Percentiles rank a stretch among this genome's conserved stretches.
These are phyloP conservation scores for Oegoconia quadripuncta DNA, from an alignment of 2,888 invertebrate species.

Conservation along the genomic window DNA sequence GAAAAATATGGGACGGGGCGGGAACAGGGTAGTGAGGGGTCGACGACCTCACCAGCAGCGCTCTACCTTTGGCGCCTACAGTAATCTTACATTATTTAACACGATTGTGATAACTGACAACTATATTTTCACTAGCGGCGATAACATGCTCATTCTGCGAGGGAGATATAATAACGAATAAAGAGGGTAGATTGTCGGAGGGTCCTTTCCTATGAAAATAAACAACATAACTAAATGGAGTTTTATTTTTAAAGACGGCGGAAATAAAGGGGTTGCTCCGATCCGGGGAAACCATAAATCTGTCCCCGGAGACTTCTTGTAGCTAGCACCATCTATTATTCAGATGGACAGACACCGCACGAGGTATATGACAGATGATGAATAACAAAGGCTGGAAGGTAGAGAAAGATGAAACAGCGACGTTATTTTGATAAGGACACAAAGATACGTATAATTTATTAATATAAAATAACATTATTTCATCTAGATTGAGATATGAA, in stretches of 20 bases:
- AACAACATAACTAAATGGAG: constrained; percentile 25
- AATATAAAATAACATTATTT: not conserved
- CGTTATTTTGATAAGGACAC: constrained; percentile 2
- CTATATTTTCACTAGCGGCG: constrained; percentile 34
- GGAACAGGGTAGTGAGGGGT: constrained; percentile 53
- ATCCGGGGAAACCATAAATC: constrained; percentile 51
- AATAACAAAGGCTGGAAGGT: constrained; percentile 26
- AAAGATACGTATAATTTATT: constrained; percentile 1
- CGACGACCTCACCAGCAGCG: constrained; percentile 50
- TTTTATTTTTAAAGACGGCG: constrained; percentile 40
- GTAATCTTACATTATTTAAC: constrained; percentile 57
- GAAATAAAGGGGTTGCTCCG: constrained; percentile 38
- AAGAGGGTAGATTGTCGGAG: constrained; percentile 18
- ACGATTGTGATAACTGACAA: constrained; percentile 49
- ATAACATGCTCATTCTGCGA: constrained; percentile 31
- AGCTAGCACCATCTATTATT: constrained; percentile 53
- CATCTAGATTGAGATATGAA: too few relatives aligned
- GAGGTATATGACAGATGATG: constrained; percentile 50
- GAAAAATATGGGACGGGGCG: constrained; percentile 63
- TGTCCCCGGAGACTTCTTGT: constrained; percentile 50
- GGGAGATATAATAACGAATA: constrained; percentile 30
- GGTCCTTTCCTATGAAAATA: constrained; percentile 13
- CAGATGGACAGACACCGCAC: constrained; percentile 40
- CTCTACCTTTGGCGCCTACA: constrained; percentile 47
- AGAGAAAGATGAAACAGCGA: constrained; percentile 22